phyloP scores from a whole-genome alignment of 2,797 vertebrate genomes.

The Iguana delicatissima region DNA sequence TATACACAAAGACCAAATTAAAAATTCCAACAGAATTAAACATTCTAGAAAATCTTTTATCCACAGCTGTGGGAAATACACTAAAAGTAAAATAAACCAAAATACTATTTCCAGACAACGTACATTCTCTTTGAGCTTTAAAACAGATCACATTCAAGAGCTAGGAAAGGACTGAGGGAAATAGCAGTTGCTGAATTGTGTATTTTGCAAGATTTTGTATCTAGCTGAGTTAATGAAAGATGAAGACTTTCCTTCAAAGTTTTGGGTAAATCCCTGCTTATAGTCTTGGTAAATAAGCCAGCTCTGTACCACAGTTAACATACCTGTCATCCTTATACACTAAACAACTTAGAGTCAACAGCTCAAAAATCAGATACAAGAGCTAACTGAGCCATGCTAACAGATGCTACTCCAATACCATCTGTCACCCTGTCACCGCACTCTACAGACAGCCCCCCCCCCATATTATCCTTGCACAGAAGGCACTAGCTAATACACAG shows the following conservation, averaged over 20 bases:
- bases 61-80: not conserved
- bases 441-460: not conserved
- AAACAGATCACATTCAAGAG: not conserved
- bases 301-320: not conserved
- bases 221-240: too few relatives aligned
- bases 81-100: not conserved
- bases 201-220: not conserved
- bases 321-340: not conserved
- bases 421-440: not conserved
- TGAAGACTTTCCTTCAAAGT: not conserved
- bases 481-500: not conserved
- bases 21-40: not conserved
- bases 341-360: slow-evolving; percentile 5
- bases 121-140: too few relatives aligned
- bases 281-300: not conserved
- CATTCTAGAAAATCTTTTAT: not conserved
- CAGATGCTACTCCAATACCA: not conserved
- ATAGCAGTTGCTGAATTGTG: not conserved
- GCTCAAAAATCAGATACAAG: not conserved
- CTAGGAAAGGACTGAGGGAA: not conserved
- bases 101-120: not conserved
- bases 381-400: not conserved
- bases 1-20: too few relatives aligned
- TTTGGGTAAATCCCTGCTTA: not conserved
- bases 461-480: not conserved